Conservation (phyloP, 2,113 vertebrate genomes). For the Mixornis gularis region DNA sequence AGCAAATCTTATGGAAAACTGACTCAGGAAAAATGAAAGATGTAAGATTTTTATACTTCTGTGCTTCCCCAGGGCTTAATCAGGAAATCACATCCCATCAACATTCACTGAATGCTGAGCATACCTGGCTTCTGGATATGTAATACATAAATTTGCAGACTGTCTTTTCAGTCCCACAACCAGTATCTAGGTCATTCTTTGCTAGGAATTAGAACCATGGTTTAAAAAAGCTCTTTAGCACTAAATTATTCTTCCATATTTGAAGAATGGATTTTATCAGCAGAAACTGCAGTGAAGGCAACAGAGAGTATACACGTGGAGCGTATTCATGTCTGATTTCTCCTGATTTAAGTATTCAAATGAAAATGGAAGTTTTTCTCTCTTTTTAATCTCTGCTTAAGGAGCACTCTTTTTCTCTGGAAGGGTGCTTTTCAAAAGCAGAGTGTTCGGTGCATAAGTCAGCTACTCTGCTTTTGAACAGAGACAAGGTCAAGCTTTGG, state of each 20-base stretch:
- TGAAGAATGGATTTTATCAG: neutral
- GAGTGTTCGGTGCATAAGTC: neutral
- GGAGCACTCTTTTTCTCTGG: neutral
- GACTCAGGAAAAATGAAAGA: neutral
- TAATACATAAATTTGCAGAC: neutral
- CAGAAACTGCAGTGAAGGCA: neutral
- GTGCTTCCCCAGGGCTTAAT: neutral
- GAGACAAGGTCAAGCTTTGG: neutral
- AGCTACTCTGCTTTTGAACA: neutral
- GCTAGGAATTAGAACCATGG: neutral
- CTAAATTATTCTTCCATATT: neutral
- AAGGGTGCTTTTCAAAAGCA: neutral
- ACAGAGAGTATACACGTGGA: neutral
- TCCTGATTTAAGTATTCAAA: neutral
- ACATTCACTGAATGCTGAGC: neutral
- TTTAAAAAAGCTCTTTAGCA: neutral
- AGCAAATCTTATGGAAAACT: neutral
- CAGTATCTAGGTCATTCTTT: neutral
- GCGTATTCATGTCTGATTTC: neutral
- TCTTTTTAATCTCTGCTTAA: neutral
- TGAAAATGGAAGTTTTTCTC: neutral
- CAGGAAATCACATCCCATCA: neutral
- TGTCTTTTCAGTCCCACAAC: neutral
- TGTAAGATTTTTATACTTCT: neutral
- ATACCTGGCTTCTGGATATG: neutral